These are phyloP conservation scores for Mustela erminea DNA, from an alignment of 2,797 vertebrate genomes.

Conservation along the genomic window DNA sequence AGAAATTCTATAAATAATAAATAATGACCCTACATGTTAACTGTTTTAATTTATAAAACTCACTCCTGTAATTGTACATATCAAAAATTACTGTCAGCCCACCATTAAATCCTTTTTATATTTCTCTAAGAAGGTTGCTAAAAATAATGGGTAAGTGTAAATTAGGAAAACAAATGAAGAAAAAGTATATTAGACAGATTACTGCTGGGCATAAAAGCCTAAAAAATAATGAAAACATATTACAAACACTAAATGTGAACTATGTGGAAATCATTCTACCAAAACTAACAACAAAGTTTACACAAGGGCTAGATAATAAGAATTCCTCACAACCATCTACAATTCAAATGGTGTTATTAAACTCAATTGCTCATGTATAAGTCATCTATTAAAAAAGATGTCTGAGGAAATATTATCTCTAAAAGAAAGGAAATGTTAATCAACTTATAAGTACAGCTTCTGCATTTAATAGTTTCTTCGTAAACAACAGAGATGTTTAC, in stretches of 20 bases:
- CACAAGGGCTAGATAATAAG: not conserved
- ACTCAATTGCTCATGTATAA: not conserved
- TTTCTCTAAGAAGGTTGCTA: conserved; percentile 17
- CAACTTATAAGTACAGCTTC: not conserved
- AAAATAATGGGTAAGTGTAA: not conserved
- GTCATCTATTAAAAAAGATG: not conserved
- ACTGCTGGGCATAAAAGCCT: not conserved
- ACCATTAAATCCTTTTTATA: not conserved
- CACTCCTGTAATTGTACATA: not conserved
- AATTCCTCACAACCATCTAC: not conserved
- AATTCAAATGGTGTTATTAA: not conserved
- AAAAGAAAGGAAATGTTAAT: not conserved
- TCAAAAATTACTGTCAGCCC: not conserved
- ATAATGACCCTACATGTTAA: not conserved
- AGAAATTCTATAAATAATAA: conserved; percentile 39
- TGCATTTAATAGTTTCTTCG: not conserved
- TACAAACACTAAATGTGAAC: not conserved
- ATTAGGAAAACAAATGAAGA: conserved; percentile 31
- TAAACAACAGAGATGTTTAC: not conserved
- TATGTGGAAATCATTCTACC: not conserved
- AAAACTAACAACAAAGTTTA: not conserved
- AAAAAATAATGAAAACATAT: not conserved
- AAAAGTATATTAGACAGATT: not conserved
- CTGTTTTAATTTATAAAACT: conserved; percentile 38
- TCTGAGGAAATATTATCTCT: conserved; percentile 34